Base-by-base conservation (phyloP, 2,113 vertebrate genomes). In the Pelmatolapia mariae region DNA sequence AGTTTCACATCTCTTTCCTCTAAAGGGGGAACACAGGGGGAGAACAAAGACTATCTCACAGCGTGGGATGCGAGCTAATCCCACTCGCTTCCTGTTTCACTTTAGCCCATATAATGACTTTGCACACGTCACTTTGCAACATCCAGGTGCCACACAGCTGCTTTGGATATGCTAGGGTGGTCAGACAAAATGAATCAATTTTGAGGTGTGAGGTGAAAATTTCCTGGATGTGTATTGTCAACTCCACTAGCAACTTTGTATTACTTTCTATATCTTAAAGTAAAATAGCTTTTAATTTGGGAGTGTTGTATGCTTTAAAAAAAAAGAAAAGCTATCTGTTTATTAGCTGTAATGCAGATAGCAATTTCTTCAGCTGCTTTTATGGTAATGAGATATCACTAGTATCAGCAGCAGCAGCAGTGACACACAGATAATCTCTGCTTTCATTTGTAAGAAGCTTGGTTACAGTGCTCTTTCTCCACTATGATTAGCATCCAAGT, bases 71-170 rank as follows among this genome's bases (percentile, higher is more conserved):
- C 36, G 71, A 82, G 73, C 76, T 85, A 80, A 89, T 87, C 83
- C 90, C 71, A 81, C 82, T 82, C 90, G 80, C 94, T 95, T 96
- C 93, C 93, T 94, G 89, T 93, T 93, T 90, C 88, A 83, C 87
- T 95, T 94, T 87, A 86, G 85, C 88, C 80, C 36, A 93, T 57
- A 66, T 92, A 83, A 90, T 89, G 84, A 87, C 88, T 94, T 94
- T 91, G 87, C 89, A 84, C 80, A 89, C 22, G 33, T 56, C 4
- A 9, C 80, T 84, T 89, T 66, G 43, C n/a, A 56, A 84, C 18
- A 22, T 13, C 87, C 95, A 95, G 94, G 87, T 95, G 94, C 76
- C 57, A 16, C 83, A 85, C 94, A 96, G 94, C 96, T 95, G 95
- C 88, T 81, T 57, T 50, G 83, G 82, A 89, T 80, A 85, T 92